Evolutionary conservation across 2,113 vertebrate genomes (phyloP).

Genomic region (Spermophilus dauricus): DNA sequence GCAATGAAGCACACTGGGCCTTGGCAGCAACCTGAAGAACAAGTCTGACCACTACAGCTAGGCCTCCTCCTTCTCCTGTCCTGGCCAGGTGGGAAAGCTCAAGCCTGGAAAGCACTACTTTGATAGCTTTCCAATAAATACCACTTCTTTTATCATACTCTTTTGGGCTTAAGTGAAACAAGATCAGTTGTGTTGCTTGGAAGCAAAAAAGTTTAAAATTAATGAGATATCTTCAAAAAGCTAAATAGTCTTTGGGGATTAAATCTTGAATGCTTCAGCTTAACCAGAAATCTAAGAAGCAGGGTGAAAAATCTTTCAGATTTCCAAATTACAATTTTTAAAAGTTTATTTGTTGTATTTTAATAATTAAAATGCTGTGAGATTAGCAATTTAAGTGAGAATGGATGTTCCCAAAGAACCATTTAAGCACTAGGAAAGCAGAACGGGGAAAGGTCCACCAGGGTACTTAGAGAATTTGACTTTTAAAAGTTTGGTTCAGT

Average conservation of each 20-base stretch:
- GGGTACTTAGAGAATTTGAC: neutral
- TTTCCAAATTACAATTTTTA: neutral
- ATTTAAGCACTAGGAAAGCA: neutral
- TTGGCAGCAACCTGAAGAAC: neutral
- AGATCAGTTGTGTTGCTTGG: neutral
- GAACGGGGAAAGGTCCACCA: neutral
- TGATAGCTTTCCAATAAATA: neutral
- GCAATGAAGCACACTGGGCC: neutral
- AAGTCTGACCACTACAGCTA: neutral
- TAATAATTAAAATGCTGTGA: neutral
- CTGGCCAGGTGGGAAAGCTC: neutral
- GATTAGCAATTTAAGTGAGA: slow-evolving; percentile 13
- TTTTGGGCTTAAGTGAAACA: slow-evolving; percentile 15
- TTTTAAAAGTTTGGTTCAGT: neutral
- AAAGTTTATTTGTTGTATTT: slow-evolving; percentile 15
- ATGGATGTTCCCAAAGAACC: neutral
- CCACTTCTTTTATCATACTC: neutral
- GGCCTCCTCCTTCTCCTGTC: neutral
- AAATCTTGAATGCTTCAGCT: neutral
- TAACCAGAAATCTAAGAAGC: slow-evolving; percentile 12
- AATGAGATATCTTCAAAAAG: slow-evolving; percentile 6
- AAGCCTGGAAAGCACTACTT: neutral
- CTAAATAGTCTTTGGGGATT: neutral
- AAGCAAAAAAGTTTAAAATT: neutral
- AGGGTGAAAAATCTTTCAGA: neutral